Evolutionary conservation across 2,797 vertebrate species (phyloP).

Genomic region (Tauraco hartlaubi): DNA sequence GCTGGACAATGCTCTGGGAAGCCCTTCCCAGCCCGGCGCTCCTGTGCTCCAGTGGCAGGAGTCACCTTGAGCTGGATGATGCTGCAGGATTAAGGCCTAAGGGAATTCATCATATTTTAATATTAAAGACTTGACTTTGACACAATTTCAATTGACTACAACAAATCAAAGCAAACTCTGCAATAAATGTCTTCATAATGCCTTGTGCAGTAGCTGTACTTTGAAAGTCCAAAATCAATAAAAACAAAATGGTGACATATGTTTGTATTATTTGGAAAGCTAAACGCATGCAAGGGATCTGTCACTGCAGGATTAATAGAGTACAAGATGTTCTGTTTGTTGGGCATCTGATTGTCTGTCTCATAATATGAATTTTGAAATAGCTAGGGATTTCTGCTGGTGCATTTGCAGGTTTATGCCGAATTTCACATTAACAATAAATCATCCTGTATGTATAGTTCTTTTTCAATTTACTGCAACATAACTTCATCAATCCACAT

Average conservation of each 20-base stretch:
- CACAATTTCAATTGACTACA: conserved; percentile 78
- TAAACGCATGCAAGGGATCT: conserved; percentile 77
- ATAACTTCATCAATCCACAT: conserved; percentile 54
- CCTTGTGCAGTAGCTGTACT: conserved; percentile 66
- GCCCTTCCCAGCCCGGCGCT: background rate
- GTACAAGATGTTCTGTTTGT: conserved; percentile 73
- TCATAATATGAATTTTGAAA: conserved; percentile 79
- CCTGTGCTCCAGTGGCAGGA: background rate
- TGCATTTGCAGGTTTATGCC: conserved; percentile 67
- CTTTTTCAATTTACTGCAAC: conserved; percentile 76
- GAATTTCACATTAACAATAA: conserved; percentile 77
- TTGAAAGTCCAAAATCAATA: conserved; percentile 81
- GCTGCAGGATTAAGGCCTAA: conserved; percentile 18
- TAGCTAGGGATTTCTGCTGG: conserved; percentile 71
- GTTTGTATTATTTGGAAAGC: conserved; percentile 79
- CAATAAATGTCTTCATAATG: conserved; percentile 79
- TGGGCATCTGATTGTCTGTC: conserved; percentile 77
- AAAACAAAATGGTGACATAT: conserved; percentile 78
- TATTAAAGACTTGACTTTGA: conserved; percentile 76
- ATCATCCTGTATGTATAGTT: conserved; percentile 68
- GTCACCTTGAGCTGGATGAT: conserved; percentile 64
- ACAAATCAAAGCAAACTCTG: conserved; percentile 80
- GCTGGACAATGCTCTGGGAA: background rate
- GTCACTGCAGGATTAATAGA: conserved; percentile 77
- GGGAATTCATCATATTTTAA: conserved; percentile 72